Conservation (phyloP, 1,140 invertebrate species). For the Eriocheir sinensis region DNA sequence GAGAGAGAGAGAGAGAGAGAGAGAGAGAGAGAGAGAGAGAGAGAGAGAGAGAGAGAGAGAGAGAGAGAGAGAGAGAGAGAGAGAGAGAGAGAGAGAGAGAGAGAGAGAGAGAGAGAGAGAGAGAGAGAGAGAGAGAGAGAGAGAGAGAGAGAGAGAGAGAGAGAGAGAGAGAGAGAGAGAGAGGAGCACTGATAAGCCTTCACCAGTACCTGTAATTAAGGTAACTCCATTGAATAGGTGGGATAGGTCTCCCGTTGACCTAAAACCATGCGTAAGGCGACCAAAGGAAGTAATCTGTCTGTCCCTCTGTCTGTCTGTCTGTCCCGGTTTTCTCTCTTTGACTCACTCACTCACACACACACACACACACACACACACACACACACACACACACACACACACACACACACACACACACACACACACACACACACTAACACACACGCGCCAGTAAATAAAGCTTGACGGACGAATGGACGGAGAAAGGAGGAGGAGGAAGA, state of each 20-base stretch:
- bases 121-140: constrained; percentile 59
- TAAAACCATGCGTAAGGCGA: too few species aligned
- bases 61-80: constrained; percentile 34
- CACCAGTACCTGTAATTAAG: neutral
- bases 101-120: constrained; percentile 34
- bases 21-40: neutral
- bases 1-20: neutral
- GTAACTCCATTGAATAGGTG: neutral
- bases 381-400: too few species aligned
- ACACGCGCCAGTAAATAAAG: too few species aligned
- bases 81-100: constrained; percentile 43
- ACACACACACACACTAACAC: too few species aligned
- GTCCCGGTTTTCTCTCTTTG: neutral
- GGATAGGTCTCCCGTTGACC: too few species aligned
- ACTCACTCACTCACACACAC: neutral
- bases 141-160: constrained; percentile 60
- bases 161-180: neutral
- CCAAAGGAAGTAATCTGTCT: too few species aligned
- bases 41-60: constrained; percentile 17
- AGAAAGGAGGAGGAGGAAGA: neutral
- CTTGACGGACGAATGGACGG: neutral
- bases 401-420: too few species aligned
- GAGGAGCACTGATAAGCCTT: neutral
- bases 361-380: too few species aligned
- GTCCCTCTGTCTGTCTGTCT: neutral